These are phyloP conservation scores for Drosophila bocqueti DNA, from an alignment of 1,140 invertebrate species.

Conservation along the genomic window DNA sequence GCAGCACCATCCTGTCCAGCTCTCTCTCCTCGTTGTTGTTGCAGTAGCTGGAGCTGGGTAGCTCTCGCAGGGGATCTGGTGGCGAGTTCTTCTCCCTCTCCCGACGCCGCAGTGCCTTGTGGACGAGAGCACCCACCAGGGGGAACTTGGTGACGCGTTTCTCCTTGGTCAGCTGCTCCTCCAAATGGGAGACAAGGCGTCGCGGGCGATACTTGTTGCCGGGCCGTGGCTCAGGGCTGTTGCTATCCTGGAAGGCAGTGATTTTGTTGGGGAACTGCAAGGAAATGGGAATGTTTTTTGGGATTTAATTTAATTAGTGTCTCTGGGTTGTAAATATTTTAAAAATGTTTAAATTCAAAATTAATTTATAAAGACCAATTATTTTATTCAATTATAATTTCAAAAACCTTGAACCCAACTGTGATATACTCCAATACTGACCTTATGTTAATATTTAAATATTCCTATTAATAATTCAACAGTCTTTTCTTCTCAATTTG, in stretches of 20 bases:
- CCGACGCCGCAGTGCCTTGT: conserved; percentile 54
- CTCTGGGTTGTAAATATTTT: neutral
- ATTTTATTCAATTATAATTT: neutral
- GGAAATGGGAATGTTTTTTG: neutral
- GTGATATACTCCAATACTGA: neutral
- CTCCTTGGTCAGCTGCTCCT: conserved; percentile 53
- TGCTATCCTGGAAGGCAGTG: conserved; percentile 52
- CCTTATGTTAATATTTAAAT: neutral
- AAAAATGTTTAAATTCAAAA: neutral
- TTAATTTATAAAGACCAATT: too few relatives aligned
- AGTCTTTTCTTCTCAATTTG: neutral
- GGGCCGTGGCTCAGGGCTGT: conserved; percentile 27
- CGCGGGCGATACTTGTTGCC: conserved; percentile 57
- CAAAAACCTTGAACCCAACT: neutral
- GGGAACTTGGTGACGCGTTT: conserved; percentile 64
- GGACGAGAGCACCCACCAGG: conserved; percentile 65
- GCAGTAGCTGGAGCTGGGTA: neutral
- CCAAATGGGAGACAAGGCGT: conserved; percentile 17
- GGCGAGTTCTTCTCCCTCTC: conserved; percentile 8
- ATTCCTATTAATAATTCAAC: neutral
- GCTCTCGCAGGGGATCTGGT: neutral
- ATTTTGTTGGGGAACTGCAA: conserved; percentile 56
- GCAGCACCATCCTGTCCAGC: conserved; percentile 68
- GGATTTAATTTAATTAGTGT: too few relatives aligned
- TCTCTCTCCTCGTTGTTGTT: conserved; percentile 23